Evolutionary conservation across 2,888 invertebrate genomes (phyloP).

Genomic region (Scaptomyza cyrtandrae): DNA sequence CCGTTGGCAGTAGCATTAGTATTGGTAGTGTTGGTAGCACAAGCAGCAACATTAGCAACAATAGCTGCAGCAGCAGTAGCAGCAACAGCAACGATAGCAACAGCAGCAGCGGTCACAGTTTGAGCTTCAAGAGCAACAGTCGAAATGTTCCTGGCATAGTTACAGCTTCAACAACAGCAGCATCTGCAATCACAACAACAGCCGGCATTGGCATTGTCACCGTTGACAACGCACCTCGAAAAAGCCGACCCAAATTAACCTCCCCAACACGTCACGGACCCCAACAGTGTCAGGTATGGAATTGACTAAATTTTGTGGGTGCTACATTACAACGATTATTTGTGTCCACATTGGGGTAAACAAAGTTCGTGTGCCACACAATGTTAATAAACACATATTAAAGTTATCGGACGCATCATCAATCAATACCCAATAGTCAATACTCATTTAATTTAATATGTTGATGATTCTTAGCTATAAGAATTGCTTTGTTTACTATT

Average conservation of each 20-base stretch:
- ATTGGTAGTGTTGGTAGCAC: slow-evolving; percentile 65
- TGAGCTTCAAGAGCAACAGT: slow-evolving; percentile 65
- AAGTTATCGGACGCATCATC: neutral
- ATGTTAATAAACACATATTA: neutral
- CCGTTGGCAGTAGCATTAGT: slow-evolving; percentile 76
- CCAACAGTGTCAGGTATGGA: slow-evolving; percentile 93
- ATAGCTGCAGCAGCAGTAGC: slow-evolving; percentile 60
- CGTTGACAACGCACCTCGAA: slow-evolving; percentile 85
- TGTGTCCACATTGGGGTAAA: neutral
- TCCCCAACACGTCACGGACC: slow-evolving; percentile 96
- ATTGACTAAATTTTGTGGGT: slow-evolving; percentile 2
- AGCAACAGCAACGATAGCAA: slow-evolving; percentile 59
- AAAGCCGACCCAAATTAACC: slow-evolving; percentile 92
- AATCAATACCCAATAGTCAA: neutral
- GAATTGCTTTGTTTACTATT: too few species aligned
- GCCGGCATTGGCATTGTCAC: slow-evolving; percentile 73
- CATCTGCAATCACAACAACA: slow-evolving; percentile 52
- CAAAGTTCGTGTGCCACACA: too few species aligned
- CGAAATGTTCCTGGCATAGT: slow-evolving; percentile 66
- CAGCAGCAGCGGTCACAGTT: slow-evolving; percentile 70
- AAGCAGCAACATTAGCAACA: slow-evolving; percentile 63
- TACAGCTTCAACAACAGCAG: slow-evolving; percentile 35
- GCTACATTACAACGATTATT: slow-evolving; percentile 1
- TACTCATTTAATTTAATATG: neutral
- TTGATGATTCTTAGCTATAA: too few species aligned